Conservation (phyloP, 53 echinoderm and acorn worm species). For the Glandiceps talaboti region DNA sequence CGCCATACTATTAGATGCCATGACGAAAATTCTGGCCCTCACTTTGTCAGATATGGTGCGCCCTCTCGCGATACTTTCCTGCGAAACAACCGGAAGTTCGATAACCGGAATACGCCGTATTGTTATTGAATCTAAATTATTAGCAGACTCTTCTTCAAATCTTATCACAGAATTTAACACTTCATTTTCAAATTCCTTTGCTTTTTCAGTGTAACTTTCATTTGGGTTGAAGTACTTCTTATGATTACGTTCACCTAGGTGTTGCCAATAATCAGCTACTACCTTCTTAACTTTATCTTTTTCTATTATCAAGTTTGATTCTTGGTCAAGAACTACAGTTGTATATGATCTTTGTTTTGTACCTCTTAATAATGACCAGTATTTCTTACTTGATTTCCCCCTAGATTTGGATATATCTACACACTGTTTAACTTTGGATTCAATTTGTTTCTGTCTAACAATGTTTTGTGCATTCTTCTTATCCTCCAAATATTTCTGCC, state of each 20-base stretch:
- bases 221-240: not conserved
- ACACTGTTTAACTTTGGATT: not conserved
- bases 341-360: not conserved
- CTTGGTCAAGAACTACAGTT: not conserved
- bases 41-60: too few relatives aligned
- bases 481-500: not conserved
- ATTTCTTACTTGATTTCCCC: not conserved
- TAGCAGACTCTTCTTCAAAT: not conserved
- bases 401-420: not conserved
- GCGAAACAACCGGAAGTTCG: too few relatives aligned
- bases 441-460: not conserved
- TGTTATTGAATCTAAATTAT: not conserved
- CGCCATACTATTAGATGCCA: too few relatives aligned
- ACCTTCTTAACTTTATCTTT: not conserved
- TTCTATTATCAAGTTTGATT: not conserved
- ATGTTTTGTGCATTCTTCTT: not conserved
- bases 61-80: too few relatives aligned
- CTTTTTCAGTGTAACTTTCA: not conserved
- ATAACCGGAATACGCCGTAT: too few relatives aligned
- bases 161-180: not conserved
- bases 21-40: too few relatives aligned
- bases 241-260: not conserved
- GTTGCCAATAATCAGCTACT: not conserved
- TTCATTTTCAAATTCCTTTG: not conserved
- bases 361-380: not conserved